Conservation (phyloP, 2,797 vertebrate genomes). For the Ambastaia sidthimunki region DNA sequence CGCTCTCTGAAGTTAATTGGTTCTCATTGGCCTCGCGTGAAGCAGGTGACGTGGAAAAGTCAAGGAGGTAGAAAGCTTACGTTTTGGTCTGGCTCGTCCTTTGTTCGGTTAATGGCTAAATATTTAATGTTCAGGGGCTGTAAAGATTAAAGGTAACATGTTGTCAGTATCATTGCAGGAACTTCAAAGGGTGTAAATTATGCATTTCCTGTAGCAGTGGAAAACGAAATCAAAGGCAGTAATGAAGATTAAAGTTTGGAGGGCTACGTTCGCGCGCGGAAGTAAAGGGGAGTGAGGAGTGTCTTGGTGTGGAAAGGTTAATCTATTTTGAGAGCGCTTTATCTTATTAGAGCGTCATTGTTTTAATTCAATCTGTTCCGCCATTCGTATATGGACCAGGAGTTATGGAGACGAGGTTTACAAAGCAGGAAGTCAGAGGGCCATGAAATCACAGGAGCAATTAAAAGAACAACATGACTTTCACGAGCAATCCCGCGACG, state of each 20-base stretch:
- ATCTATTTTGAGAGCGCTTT: constrained; percentile 80
- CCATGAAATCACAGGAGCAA: constrained; percentile 62
- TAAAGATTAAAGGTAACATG: constrained; percentile 87
- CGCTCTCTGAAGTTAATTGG: constrained; percentile 77
- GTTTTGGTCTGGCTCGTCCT: constrained; percentile 75
- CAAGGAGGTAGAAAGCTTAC: constrained; percentile 74
- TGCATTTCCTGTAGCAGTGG: constrained; percentile 84
- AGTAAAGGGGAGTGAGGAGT: constrained; percentile 63
- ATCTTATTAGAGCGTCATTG: constrained; percentile 83
- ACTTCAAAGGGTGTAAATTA: constrained; percentile 86
- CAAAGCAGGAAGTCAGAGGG: constrained; percentile 62
- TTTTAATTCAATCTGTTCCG: constrained; percentile 83
- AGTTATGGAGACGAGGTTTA: constrained; percentile 62
- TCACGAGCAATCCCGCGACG: constrained; percentile 52
- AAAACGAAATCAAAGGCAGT: constrained; percentile 83
- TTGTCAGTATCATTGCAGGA: constrained; percentile 83
- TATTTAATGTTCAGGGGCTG: constrained; percentile 84
- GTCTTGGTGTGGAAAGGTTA: constrained; percentile 78
- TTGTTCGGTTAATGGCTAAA: constrained; percentile 84
- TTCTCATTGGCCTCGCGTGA: constrained; percentile 79
- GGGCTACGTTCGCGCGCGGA: constrained; percentile 38
- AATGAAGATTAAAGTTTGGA: constrained; percentile 84
- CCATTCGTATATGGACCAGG: constrained; percentile 70
- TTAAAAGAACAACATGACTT: constrained; percentile 67
- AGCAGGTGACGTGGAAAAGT: constrained; percentile 77